phyloP scores from a whole-genome alignment of 37 sponge, comb jelly and placozoan species.

The Axinella damicornis region DNA sequence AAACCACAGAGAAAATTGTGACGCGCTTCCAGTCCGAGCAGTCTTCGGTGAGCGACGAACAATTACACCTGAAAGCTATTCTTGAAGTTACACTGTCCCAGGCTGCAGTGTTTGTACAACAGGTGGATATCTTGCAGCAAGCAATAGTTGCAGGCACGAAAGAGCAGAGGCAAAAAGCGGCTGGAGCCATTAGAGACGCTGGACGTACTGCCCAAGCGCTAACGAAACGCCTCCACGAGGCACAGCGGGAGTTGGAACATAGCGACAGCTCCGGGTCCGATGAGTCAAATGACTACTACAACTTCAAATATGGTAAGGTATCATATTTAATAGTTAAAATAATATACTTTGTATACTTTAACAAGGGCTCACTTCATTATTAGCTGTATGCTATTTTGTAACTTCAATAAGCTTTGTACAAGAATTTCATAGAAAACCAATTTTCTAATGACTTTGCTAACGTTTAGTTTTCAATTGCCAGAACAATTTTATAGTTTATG shows the following conservation, averaged over 20 bases:
- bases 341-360: too few relatives aligned
- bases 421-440: too few relatives aligned
- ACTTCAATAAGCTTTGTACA: too few relatives aligned
- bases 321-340: too few relatives aligned
- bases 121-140: conserved; percentile 18
- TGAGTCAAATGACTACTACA: too few relatives aligned
- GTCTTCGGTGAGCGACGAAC: conserved; percentile 1
- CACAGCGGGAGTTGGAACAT: neutral
- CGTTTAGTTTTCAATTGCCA: too few relatives aligned
- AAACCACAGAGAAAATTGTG: neutral
- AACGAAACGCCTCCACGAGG: conserved; percentile 18
- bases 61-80: conserved; percentile 22
- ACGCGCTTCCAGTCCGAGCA: neutral
- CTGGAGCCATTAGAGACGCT: conserved; percentile 20
- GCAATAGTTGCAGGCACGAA: neutral
- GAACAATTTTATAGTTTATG: too few relatives aligned
- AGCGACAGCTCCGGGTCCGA: too few relatives aligned
- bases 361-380: too few relatives aligned
- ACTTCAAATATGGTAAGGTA: too few relatives aligned
- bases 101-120: conserved; percentile 41
- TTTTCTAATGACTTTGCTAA: too few relatives aligned
- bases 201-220: conserved; percentile 13
- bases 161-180: neutral
- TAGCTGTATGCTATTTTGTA: too few relatives aligned
- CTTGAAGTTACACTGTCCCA: conserved; percentile 22